phyloP scores from a whole-genome alignment of 2,888 invertebrate species.

The Papilio protenor region DNA sequence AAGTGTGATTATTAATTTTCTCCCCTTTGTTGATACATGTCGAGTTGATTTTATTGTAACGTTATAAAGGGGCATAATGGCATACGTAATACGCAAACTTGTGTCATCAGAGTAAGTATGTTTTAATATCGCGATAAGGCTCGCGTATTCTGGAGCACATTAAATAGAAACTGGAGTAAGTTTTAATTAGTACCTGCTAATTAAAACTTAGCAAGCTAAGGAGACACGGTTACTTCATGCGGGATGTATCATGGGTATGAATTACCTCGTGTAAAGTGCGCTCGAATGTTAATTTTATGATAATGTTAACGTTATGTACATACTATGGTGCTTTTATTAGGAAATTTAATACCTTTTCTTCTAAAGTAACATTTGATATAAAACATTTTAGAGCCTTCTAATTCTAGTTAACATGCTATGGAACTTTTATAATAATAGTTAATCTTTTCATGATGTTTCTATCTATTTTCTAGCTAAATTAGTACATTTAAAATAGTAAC shows the following conservation, averaged over 20 bases:
- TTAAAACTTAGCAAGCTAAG: conserved; percentile 41
- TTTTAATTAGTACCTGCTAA: conserved; percentile 43
- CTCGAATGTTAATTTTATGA: conserved; percentile 38
- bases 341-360: not conserved
- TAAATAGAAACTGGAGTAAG: conserved; percentile 39
- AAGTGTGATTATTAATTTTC: not conserved
- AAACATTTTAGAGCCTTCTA: not conserved
- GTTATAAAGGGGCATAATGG: not conserved
- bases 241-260: conserved; percentile 14
- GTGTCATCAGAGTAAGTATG: conserved; percentile 11
- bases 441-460: too few species aligned
- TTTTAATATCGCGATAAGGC: conserved; percentile 35
- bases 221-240: conserved; percentile 36
- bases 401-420: too few species aligned
- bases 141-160: conserved; percentile 31
- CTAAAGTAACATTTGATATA: not conserved
- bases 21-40: not conserved
- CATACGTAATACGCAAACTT: conserved; percentile 2
- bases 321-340: not conserved
- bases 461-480: too few species aligned
- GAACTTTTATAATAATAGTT: too few species aligned
- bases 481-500: too few species aligned
- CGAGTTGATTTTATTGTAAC: conserved; percentile 6
- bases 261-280: conserved; percentile 24
- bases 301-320: not conserved